phyloP scores from a whole-genome alignment of 2,113 vertebrate genomes.

The Choloepus hoffmanni region DNA sequence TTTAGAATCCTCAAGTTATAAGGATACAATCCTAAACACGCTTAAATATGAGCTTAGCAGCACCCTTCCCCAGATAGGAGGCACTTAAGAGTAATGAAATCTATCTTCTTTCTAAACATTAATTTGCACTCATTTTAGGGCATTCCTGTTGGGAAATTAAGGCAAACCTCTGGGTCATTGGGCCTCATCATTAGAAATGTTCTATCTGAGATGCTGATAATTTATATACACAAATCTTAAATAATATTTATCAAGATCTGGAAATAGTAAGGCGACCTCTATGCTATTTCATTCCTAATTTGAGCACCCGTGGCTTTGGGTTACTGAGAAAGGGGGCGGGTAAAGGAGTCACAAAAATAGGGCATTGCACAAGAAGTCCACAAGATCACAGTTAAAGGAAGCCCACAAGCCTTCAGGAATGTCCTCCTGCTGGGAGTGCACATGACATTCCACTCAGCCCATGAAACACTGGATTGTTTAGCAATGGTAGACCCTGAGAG shows the following conservation, averaged over 20 bases:
- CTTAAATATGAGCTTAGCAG: background rate
- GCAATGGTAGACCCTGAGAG: conserved; percentile 82
- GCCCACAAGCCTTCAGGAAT: conserved; percentile 91
- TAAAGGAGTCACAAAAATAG: conserved; percentile 23
- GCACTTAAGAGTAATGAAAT: conserved; percentile 54
- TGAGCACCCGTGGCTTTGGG: background rate
- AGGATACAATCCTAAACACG: conserved; percentile 36
- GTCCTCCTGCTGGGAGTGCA: conserved; percentile 92
- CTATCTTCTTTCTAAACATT: conserved; percentile 57
- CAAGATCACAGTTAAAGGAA: conserved; percentile 89
- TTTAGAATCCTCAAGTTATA: conserved; percentile 43
- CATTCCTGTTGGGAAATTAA: conserved; percentile 48
- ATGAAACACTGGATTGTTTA: conserved; percentile 88
- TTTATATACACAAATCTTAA: conserved; percentile 20
- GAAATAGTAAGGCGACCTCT: conserved; percentile 1
- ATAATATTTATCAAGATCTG: conserved; percentile 27
- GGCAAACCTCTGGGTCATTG: background rate
- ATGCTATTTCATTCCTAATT: conserved; percentile 19
- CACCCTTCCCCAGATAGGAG: background rate
- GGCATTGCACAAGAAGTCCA: background rate
- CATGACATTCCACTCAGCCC: conserved; percentile 91
- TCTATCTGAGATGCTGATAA: background rate
- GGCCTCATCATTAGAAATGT: background rate
- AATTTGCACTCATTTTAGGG: conserved; percentile 4
- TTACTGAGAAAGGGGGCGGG: conserved; percentile 7